Evolutionary conservation across 2,888 invertebrate genomes (phyloP), one percentile per base, ranked within the genome.

Genomic region (Resseliella maxima): DNA sequence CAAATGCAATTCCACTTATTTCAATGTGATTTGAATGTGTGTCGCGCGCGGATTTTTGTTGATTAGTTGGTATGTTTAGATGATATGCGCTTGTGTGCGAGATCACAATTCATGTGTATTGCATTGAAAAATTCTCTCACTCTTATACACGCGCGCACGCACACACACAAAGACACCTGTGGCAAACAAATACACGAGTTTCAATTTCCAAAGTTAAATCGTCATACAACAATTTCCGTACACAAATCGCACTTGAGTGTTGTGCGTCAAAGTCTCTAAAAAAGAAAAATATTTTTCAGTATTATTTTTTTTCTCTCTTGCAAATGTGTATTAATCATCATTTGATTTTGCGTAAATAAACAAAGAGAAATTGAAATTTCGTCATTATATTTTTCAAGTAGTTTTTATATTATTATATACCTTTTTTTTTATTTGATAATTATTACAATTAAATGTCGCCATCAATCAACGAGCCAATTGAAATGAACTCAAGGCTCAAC

Each of bases 171-270:
- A 59, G 24, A 59, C n/a, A n/a, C 24, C 24, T 50, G 46, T 50
- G 18, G 8, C 12, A 2, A 50, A 50, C 72, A 31, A 72, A 27
- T 35, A 72, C 72, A 50, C 50, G 50, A 31, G 35, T 15, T 72
- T 27, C 3, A 24, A 59, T 24, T n/a, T 24, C 12, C 59, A 72
- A n/a, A 72, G 35, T 72, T 72, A 72, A 10, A 72, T 72, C 72
- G 72, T 72, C 72, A 72, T n/a, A n/a, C n/a, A n/a, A n/a, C n/a
- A n/a, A n/a, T 72, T 72, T 72, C 72, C 72, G 72, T 72, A 35
- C 72, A 72, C 72, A 72, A 72, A 72, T 72, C 72, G 72, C 35
- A 72, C 27, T 31, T 31, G 72, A 72, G 15, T 72, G 6, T 5
- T 35, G 72, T 72, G 31, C 72, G 72, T 72, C 72, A 72, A 72